Conservation (phyloP, 92 coral and sea anemone species). For the Palythoa heliodiscus region DNA sequence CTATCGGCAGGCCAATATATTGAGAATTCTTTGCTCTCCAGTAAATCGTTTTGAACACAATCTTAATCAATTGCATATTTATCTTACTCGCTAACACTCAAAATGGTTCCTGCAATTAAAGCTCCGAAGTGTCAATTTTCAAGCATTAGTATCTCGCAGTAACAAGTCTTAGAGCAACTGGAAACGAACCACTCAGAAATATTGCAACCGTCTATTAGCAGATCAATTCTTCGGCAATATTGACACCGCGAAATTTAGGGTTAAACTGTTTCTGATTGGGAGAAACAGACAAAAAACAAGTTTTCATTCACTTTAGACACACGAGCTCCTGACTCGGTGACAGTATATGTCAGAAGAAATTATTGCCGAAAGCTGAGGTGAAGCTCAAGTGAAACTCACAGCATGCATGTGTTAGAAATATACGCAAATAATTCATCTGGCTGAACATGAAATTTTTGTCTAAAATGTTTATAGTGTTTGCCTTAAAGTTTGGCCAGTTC, state of each 20-base stretch:
- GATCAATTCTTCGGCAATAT: not conserved
- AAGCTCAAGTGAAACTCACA: not conserved
- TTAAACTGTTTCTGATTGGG: not conserved
- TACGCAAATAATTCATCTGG: not conserved
- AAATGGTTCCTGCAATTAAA: not conserved
- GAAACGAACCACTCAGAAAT: not conserved
- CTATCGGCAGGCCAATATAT: not conserved
- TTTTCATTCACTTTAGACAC: not conserved
- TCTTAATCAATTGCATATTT: not conserved
- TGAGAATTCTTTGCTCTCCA: not conserved
- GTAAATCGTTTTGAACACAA: not conserved
- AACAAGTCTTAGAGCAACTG: not conserved
- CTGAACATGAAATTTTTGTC: not conserved
- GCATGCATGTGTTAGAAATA: not conserved
- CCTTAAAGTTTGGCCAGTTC: not conserved
- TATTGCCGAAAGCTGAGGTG: not conserved
- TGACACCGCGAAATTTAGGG: not conserved
- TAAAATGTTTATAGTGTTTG: not conserved
- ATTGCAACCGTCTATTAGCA: not conserved
- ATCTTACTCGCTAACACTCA: not conserved
- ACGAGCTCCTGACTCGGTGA: not conserved
- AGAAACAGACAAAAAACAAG: not conserved
- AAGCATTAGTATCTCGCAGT: not conserved
- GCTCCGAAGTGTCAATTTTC: conserved; percentile 17
- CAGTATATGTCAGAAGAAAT: not conserved